These are phyloP conservation scores for Drosophila neonasuta DNA, from an alignment of 2,888 invertebrate species.

Conservation along the genomic window DNA sequence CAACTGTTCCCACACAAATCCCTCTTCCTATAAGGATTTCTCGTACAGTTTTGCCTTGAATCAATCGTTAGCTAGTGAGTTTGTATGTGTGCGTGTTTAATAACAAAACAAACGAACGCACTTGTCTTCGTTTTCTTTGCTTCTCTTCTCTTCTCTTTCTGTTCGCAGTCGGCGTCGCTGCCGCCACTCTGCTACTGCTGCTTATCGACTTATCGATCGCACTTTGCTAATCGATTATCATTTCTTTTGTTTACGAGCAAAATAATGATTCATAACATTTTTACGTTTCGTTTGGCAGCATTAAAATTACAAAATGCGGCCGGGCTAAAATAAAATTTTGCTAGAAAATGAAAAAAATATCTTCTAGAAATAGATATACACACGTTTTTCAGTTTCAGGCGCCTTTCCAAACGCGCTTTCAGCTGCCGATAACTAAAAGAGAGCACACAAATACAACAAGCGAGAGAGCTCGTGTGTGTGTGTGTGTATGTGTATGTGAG, in stretches of 20 bases:
- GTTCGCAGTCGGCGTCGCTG: constrained; percentile 1
- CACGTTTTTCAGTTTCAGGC: constrained; percentile 63
- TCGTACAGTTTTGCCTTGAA: constrained; percentile 48
- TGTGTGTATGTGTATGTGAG: constrained; percentile 1
- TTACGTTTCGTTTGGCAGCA: constrained; percentile 24
- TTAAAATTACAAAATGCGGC: constrained; percentile 46
- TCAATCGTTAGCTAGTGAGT: constrained; percentile 28
- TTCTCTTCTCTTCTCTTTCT: constrained; percentile 5
- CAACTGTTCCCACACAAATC: neutral
- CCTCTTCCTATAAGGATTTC: neutral
- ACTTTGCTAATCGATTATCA: constrained; percentile 45
- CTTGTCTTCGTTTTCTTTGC: constrained; percentile 40
- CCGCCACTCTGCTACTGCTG: constrained; percentile 4
- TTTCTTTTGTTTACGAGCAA: constrained; percentile 61
- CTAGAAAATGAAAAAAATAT: constrained; percentile 16
- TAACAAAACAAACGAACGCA: constrained; percentile 59
- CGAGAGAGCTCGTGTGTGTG: constrained; percentile 7
- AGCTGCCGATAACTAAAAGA: constrained; percentile 32
- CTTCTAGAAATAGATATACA: constrained; percentile 77
- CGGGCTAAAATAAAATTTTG: constrained; percentile 42
- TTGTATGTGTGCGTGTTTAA: constrained; percentile 44
- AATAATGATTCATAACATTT: constrained; percentile 57
- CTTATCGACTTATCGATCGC: constrained; percentile 54
- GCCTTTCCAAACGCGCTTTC: constrained; percentile 38
- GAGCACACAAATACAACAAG: constrained; percentile 7